Conservation (phyloP, 1,140 invertebrate species). For the Kradibia gibbosae region DNA sequence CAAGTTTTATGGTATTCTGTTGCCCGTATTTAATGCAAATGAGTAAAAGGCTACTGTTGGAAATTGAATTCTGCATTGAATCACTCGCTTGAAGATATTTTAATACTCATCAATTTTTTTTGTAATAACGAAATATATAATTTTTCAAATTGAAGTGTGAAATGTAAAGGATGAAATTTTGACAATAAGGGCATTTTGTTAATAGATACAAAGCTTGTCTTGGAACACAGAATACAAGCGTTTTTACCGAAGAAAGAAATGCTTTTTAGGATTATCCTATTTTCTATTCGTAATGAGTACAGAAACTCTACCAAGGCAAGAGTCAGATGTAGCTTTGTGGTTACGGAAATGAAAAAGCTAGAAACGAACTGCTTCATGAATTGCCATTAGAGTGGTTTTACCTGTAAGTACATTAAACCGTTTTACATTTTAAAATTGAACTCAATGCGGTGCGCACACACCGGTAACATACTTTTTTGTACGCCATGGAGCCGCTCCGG, state of each 20-base stretch:
- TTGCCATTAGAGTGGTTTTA: not conserved
- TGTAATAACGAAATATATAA: too few relatives aligned
- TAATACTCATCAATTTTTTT: too few relatives aligned
- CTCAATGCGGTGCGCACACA: constrained; percentile 17
- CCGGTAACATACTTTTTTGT: constrained; percentile 44
- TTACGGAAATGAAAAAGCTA: constrained; percentile 18
- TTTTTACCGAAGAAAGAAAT: not conserved
- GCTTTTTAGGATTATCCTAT: not conserved
- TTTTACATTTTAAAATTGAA: constrained; percentile 39
- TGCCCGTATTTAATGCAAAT: too few relatives aligned
- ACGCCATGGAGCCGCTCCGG: not conserved
- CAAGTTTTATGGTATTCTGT: too few relatives aligned
- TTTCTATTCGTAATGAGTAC: not conserved
- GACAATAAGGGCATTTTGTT: too few relatives aligned
- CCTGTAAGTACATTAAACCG: constrained; percentile 24
- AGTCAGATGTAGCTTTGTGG: not conserved
- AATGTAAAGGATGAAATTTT: too few relatives aligned
- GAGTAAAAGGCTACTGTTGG: too few relatives aligned
- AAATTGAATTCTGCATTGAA: too few relatives aligned
- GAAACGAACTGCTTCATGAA: not conserved
- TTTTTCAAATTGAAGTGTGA: too few relatives aligned
- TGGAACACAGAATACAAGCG: too few relatives aligned
- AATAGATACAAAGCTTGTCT: too few relatives aligned
- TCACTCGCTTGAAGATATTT: too few relatives aligned
- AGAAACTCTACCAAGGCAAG: not conserved